Evolutionary conservation across 2,113 vertebrate species (phyloP).

Genomic region (Chauna torquata): DNA sequence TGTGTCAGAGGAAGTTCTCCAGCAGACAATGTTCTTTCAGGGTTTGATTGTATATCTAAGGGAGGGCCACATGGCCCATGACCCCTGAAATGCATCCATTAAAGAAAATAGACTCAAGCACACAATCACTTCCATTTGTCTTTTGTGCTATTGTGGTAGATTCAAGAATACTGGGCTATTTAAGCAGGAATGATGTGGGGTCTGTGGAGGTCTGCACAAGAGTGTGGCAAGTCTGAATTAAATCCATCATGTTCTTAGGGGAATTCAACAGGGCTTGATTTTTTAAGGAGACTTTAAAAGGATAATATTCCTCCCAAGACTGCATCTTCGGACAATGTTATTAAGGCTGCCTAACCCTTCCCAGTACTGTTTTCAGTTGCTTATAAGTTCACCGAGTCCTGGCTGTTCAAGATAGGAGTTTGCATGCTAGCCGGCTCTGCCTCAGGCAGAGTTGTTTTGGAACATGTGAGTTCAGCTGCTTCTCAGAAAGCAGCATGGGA

Average conservation of each 20-base stretch:
- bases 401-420: constrained; percentile 10
- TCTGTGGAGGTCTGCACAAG: not conserved
- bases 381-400: constrained; percentile 21
- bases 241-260: not conserved
- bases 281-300: not conserved
- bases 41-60: constrained; percentile 42
- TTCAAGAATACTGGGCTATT: not conserved
- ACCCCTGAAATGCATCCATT: constrained; percentile 29
- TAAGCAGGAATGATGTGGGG: not conserved
- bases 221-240: not conserved
- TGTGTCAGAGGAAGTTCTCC: constrained; percentile 50
- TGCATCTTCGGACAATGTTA: not conserved
- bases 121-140: constrained; percentile 21
- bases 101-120: not conserved
- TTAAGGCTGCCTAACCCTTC: constrained; percentile 12
- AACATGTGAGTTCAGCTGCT: constrained; percentile 59
- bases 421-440: constrained; percentile 37
- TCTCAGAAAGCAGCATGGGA: constrained; percentile 67
- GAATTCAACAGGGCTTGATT: not conserved
- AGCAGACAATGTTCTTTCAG: constrained; percentile 46
- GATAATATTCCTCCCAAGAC: not conserved
- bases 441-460: constrained; percentile 55
- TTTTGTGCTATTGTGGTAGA: constrained; percentile 25
- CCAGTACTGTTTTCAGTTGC: constrained; percentile 20
- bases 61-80: constrained; percentile 44